Conservation (phyloP, 2,888 invertebrate species). For the Andrena bicolor region DNA sequence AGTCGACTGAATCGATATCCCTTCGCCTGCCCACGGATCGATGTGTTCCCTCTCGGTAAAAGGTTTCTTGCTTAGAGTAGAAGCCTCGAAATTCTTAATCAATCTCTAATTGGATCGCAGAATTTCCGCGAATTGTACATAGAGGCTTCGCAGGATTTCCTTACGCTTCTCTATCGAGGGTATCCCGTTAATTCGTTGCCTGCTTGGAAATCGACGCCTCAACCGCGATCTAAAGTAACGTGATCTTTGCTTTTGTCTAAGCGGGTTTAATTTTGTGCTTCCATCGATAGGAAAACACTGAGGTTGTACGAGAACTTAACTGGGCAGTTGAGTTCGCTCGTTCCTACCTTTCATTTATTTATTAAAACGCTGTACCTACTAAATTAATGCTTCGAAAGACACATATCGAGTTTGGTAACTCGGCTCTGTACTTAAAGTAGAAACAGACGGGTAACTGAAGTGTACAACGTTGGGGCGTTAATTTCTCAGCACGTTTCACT, state of each 20-base stretch:
- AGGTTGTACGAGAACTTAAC: too few species aligned
- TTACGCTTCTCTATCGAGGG: not conserved
- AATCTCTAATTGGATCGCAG: not conserved
- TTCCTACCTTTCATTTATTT: too few species aligned
- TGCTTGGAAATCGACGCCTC: slow-evolving; percentile 18
- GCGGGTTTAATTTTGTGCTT: too few species aligned
- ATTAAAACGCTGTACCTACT: too few species aligned
- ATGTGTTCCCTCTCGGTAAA: not conserved
- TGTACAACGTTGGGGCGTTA: not conserved
- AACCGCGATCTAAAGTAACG: not conserved
- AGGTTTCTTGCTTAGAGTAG: slow-evolving; percentile 3
- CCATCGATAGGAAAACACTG: too few species aligned
- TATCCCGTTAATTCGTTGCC: not conserved
- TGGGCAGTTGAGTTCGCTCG: too few species aligned
- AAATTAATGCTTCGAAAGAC: too few species aligned
- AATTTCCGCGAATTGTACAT: slow-evolving; percentile 19
- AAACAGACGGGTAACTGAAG: not conserved
- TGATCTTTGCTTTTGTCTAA: too few species aligned
- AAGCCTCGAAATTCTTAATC: not conserved
- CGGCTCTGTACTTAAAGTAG: not conserved
- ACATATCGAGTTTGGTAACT: too few species aligned
- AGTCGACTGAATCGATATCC: slow-evolving; percentile 27
- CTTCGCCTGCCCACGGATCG: slow-evolving; percentile 5
- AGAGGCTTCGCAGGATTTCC: slow-evolving; percentile 19
- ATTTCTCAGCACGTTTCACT: slow-evolving; percentile 19